phyloP scores from a whole-genome alignment of 2,113 vertebrate genomes.

The Macaca mulatta region DNA sequence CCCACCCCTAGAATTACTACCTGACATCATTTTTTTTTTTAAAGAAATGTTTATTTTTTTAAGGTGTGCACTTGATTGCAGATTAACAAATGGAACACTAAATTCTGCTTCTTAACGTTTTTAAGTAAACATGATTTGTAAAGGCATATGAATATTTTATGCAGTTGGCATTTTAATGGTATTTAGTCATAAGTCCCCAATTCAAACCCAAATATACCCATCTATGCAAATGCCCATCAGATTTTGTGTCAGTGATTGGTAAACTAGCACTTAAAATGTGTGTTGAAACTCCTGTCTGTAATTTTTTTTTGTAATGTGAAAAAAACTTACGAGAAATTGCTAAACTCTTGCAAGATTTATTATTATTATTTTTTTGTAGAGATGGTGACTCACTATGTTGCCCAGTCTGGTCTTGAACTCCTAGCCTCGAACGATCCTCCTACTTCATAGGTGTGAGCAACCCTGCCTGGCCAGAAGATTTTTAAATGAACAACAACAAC shows the following conservation, averaged over 20 bases:
- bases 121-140: slow-evolving; percentile 58
- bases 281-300: not conserved
- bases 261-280: not conserved
- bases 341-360: not conserved
- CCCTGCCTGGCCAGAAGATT: not conserved
- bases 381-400: no score
- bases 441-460: no score
- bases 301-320: slow-evolving; percentile 30
- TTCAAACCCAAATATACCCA: slow-evolving; percentile 1
- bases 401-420: no score
- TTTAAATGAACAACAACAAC: not conserved
- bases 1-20: not conserved
- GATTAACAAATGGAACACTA: not conserved
- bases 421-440: no score
- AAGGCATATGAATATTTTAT: slow-evolving; percentile 46
- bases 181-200: not conserved
- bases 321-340: not conserved
- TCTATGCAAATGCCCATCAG: not conserved
- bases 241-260: not conserved
- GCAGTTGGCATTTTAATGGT: slow-evolving; percentile 17
- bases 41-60: slow-evolving; percentile 24
- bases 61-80: not conserved
- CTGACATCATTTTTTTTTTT: not conserved
- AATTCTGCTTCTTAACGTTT: slow-evolving; percentile 24
- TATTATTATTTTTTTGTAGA: not conserved